These are phyloP conservation scores for Drosophila anomalata DNA, from an alignment of 2,888 invertebrate species.

Conservation along the genomic window DNA sequence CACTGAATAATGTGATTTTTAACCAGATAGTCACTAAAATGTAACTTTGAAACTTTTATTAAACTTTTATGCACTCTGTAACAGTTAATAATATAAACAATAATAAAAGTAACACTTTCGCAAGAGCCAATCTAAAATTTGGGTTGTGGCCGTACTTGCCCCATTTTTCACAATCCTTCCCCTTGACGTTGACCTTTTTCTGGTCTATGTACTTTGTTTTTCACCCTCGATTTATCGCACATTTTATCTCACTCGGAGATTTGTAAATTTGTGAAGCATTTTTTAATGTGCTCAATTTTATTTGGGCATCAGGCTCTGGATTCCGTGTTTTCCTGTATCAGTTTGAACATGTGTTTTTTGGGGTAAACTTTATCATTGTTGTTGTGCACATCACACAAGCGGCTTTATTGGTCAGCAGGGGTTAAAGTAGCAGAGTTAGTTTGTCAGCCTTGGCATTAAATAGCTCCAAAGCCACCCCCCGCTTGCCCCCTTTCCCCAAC, in stretches of 20 bases:
- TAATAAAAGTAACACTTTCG: not conserved
- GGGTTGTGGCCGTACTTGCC: constrained; percentile 40
- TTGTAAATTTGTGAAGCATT: constrained; percentile 79
- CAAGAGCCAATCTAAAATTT: constrained; percentile 51
- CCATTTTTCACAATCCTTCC: constrained; percentile 64
- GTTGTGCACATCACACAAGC: constrained; percentile 73
- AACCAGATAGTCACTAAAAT: not conserved
- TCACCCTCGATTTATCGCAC: constrained; percentile 18
- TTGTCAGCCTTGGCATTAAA: constrained; percentile 72
- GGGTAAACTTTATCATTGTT: constrained; percentile 65
- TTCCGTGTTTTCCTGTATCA: constrained; percentile 5
- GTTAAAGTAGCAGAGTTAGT: constrained; percentile 66
- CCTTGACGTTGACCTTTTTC: constrained; percentile 61
- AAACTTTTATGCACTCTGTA: not conserved
- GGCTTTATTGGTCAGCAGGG: constrained; percentile 79
- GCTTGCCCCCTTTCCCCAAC: not conserved
- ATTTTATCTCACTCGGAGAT: constrained; percentile 56
- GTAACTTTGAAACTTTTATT: not conserved
- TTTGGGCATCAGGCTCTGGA: constrained; percentile 24
- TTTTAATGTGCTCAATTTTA: constrained; percentile 78
- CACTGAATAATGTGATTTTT: not conserved
- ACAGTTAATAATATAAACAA: not conserved
- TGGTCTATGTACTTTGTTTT: constrained; percentile 29
- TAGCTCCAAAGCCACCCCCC: constrained; percentile 20
- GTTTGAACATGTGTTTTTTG: constrained; percentile 61